phyloP scores from a whole-genome alignment of 2,113 vertebrate species.

The Ondatra zibethicus region DNA sequence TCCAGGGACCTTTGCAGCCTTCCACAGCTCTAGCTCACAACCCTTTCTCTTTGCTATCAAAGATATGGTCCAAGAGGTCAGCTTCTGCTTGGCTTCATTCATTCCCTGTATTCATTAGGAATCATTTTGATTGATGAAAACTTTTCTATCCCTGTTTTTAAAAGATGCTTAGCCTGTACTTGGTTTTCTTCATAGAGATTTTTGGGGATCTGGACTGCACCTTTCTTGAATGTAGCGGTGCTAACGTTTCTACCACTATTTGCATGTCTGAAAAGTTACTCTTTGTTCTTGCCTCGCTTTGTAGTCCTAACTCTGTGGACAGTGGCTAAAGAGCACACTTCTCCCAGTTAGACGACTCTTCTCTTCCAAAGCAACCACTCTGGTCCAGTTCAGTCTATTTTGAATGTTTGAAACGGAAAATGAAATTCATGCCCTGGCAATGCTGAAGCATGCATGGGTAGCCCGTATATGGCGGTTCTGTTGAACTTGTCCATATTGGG shows the following conservation, averaged over 20 bases:
- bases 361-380: background rate
- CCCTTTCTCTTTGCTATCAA: background rate
- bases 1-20: background rate
- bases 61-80: background rate
- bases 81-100: background rate
- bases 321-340: background rate
- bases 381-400: background rate
- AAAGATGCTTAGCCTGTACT: background rate
- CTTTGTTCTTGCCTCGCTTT: background rate
- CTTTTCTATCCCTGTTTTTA: background rate
- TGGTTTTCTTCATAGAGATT: slow-evolving; percentile 23
- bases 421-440: too few species aligned
- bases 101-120: background rate
- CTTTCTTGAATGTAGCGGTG: background rate
- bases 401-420: background rate
- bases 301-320: background rate
- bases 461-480: too few species aligned
- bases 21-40: background rate
- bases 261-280: background rate
- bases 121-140: background rate
- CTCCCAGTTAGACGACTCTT: background rate
- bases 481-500: too few species aligned
- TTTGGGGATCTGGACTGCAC: background rate
- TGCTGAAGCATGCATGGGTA: too few species aligned
- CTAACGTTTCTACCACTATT: background rate